Conservation (phyloP, 2,113 vertebrate genomes). For the Phyllopteryx taeniolatus region DNA sequence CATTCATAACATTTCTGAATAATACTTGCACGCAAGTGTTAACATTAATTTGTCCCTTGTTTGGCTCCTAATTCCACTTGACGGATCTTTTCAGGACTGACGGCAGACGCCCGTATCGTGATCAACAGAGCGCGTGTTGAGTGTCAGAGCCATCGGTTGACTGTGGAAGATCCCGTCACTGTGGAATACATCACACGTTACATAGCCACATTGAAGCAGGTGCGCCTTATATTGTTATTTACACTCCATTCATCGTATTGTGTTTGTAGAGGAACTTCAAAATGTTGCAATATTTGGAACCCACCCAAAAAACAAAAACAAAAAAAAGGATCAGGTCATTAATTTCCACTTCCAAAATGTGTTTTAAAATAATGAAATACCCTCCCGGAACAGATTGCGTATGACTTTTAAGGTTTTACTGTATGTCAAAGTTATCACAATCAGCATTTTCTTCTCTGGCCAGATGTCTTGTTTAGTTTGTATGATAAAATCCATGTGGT, state of each 20-base stretch:
- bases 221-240: constrained; percentile 26
- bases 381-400: too few species aligned
- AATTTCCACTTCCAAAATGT: too few species aligned
- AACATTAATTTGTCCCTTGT: background rate
- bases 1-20: background rate
- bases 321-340: too few species aligned
- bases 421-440: background rate
- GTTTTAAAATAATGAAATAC: too few species aligned
- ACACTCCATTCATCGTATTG: background rate
- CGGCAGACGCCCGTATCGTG: constrained; percentile 84
- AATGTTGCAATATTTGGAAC: background rate
- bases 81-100: constrained; percentile 72
- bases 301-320: too few species aligned
- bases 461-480: background rate
- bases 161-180: constrained; percentile 86
- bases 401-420: background rate
- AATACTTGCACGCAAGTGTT: background rate
- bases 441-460: background rate
- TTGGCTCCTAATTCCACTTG: background rate
- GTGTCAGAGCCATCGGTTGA: constrained; percentile 86
- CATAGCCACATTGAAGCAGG: constrained; percentile 88
- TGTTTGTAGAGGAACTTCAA: background rate
- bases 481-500: background rate
- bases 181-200: constrained; percentile 88
- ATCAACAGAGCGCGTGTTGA: constrained; percentile 86